A percentile compares a stretch with the other conserved stretches of the same genome.
Evolutionary conservation across 2,797 vertebrate species (phyloP).

Genomic region (Rousettus madagascariensis): DNA sequence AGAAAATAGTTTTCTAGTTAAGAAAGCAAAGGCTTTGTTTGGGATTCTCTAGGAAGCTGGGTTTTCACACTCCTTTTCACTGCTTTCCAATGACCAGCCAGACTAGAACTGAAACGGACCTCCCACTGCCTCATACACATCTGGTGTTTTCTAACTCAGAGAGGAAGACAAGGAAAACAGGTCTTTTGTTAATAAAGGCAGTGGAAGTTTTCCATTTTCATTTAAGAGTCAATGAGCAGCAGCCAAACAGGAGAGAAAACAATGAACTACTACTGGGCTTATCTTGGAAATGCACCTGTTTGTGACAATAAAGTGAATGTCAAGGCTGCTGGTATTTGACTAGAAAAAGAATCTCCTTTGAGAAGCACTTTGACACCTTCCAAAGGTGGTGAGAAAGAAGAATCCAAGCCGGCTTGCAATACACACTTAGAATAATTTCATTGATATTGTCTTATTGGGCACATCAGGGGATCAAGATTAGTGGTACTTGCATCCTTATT

Average conservation of each 20-base stretch:
- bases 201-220: constrained; percentile 52
- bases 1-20: constrained; percentile 47
- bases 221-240: not conserved
- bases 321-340: not conserved
- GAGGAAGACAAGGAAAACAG: constrained; percentile 29
- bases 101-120: constrained; percentile 15
- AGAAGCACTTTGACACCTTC: constrained; percentile 32
- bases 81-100: constrained; percentile 47
- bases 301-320: constrained; percentile 41
- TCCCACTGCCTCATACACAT: constrained; percentile 28
- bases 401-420: not conserved
- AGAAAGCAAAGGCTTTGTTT: constrained; percentile 56
- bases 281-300: constrained; percentile 57
- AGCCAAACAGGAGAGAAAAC: constrained; percentile 48
- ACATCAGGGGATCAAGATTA: not conserved
- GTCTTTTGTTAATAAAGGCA: constrained; percentile 60
- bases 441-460: not conserved
- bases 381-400: constrained; percentile 4
- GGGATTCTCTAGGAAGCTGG: constrained; percentile 34
- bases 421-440: not conserved
- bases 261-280: constrained; percentile 53
- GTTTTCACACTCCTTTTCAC: constrained; percentile 55
- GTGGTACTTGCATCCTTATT: not conserved
- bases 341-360: constrained; percentile 50
- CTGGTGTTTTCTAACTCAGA: constrained; percentile 45